These are phyloP conservation scores for Salvelinus sp. DNA, from an alignment of 2,113 vertebrate genomes.

Conservation along the genomic window DNA sequence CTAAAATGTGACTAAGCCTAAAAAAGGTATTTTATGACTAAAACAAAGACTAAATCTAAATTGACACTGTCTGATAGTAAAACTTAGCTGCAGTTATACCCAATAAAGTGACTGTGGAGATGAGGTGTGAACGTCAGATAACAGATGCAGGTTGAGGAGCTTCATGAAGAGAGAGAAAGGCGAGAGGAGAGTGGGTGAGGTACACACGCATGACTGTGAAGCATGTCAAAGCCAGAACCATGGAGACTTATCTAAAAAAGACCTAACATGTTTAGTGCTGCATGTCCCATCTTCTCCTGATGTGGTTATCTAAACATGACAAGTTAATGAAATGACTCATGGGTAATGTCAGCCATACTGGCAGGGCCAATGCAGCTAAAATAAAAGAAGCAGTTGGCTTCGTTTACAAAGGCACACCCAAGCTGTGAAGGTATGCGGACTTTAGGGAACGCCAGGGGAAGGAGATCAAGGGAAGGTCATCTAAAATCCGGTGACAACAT, in stretches of 20 bases:
- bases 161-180: not conserved
- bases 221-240: slow-evolving; percentile 55
- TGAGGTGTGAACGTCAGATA: not conserved
- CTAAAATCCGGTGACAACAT: not conserved
- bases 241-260: not conserved
- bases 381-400: not conserved
- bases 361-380: not conserved
- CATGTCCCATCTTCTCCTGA: not conserved
- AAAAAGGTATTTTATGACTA: too few species aligned
- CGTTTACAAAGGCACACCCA: not conserved
- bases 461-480: not conserved
- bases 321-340: slow-evolving; percentile 18
- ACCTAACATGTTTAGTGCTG: slow-evolving; percentile 7
- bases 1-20: too few species aligned
- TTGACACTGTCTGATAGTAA: not conserved
- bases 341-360: slow-evolving; percentile 10
- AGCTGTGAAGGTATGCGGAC: not conserved
- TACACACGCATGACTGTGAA: slow-evolving; percentile 54
- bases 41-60: not conserved
- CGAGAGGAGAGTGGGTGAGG: not conserved
- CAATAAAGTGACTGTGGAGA: not conserved
- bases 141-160: not conserved
- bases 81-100: not conserved
- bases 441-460: not conserved
- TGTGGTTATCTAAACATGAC: not conserved